Base-by-base conservation (phyloP, 92 coral and sea anemone genomes). In the Umimayanthus kanabou region DNA sequence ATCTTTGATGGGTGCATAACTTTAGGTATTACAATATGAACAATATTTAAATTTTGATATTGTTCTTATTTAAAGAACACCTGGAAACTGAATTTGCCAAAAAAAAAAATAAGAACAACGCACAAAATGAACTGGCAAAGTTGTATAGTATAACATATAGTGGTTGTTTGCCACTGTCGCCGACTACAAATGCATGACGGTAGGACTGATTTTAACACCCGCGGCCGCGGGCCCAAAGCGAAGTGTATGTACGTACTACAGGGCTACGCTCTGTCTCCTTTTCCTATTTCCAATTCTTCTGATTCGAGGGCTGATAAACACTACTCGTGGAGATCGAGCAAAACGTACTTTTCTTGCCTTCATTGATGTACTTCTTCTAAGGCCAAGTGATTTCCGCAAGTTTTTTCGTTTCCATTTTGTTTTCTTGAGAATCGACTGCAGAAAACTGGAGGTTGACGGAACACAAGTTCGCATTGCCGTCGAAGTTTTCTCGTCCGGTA, bases 341-440 rank as follows among this genome's bases (percentile, higher is more conserved):
- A 89, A 92, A 47, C 90, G 90, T 22, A 92, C 94, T 65, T 43
- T 92, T 28, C 92, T 79, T 14, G 40, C 14, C 53, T 30, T 85
- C 9, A 30, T 6, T 6, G 77, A 83, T 11, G 72, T 4, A 1
- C 72, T 28, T 22, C n/a, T 1, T 28, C 55, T 22, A 61, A 20
- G 69, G 6, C n/a, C 23, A 29, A 45, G 2, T 26, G 87, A 70
- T 14, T 45, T 83, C 28, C 87, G 87, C 28, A 71, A 7, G 16
- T 50, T 50, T 47, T 72, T 88, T 79, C 82, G 82, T 80, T 72
- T 86, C 71, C 45, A 22, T 64, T 84, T 91, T n/a, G 82, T 61
- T 73, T 79, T 53, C 87, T 91, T 91, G 71, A 91, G 87, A 47
- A 91, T 91, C 5, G 93, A 73, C 43, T 88, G 87, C 61, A 88